Conservation (phyloP, 2,797 vertebrate genomes). For the Alectoris magna region DNA sequence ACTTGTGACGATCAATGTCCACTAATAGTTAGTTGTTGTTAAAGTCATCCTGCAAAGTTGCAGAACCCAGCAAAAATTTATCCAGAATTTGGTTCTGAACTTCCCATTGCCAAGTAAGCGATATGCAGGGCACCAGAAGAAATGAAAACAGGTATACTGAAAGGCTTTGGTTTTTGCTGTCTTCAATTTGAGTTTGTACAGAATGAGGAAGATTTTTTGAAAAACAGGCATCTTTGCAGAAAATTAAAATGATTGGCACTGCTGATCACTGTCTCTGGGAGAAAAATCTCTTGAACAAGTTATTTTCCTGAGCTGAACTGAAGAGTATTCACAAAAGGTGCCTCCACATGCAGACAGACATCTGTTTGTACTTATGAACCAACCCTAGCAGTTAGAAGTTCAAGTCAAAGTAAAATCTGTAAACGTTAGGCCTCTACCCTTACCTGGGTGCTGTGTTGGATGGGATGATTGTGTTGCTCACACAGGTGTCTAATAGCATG, state of each 20-base stretch:
- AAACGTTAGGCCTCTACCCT: background rate
- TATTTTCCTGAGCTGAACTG: background rate
- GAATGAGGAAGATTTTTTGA: background rate
- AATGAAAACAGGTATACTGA: background rate
- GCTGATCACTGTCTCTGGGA: background rate
- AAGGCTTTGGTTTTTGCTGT: background rate
- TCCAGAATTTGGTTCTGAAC: background rate
- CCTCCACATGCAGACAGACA: background rate
- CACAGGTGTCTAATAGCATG: background rate
- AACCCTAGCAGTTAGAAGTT: too few species aligned
- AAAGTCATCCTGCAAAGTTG: background rate
- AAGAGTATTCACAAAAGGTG: background rate
- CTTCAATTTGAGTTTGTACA: background rate
- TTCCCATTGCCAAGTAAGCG: background rate
- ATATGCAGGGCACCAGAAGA: background rate
- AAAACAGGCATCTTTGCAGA: background rate
- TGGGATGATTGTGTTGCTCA: background rate
- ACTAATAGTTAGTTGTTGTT: background rate
- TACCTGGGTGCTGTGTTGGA: background rate
- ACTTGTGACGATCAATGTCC: background rate
- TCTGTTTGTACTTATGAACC: background rate
- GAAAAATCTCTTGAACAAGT: background rate
- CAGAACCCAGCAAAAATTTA: constrained; percentile 1
- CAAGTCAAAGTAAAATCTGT: background rate
- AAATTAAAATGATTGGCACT: background rate